phyloP scores from a whole-genome alignment of 2,113 vertebrate species.

The Pardalotus punctatus region DNA sequence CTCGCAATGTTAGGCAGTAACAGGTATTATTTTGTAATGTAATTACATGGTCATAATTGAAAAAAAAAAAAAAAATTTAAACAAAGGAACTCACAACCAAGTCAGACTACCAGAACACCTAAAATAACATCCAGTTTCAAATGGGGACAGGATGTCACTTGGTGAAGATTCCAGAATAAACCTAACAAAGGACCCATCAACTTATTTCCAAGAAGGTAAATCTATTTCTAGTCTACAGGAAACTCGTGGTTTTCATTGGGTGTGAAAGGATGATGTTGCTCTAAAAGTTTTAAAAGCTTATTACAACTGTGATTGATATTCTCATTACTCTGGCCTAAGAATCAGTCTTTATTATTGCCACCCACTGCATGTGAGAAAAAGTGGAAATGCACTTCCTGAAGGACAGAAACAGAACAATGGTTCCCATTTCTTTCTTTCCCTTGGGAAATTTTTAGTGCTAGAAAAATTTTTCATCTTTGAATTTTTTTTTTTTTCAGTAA shows the following conservation, averaged over 20 bases:
- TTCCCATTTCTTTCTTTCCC: background rate
- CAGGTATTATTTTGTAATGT: background rate
- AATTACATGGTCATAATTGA: background rate
- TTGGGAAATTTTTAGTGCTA: background rate
- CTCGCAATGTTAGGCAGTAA: background rate
- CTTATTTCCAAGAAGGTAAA: background rate
- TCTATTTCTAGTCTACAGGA: background rate
- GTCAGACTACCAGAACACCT: background rate
- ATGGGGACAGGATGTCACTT: background rate
- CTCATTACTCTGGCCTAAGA: background rate
- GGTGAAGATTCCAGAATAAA: background rate
- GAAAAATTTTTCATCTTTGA: background rate
- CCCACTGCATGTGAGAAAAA: background rate
- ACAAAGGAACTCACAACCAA: background rate
- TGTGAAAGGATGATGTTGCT: background rate
- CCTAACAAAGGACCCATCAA: background rate
- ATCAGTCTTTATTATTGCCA: background rate
- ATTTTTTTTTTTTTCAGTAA: background rate
- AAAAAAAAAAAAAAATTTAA: background rate
- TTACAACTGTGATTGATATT: background rate
- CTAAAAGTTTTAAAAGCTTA: background rate
- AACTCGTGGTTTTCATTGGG: accelerated
- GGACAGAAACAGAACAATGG: background rate
- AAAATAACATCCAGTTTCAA: background rate
- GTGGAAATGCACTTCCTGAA: background rate